phyloP scores from a whole-genome alignment of 1,140 invertebrate species.

The Lasaia peninsularis region DNA sequence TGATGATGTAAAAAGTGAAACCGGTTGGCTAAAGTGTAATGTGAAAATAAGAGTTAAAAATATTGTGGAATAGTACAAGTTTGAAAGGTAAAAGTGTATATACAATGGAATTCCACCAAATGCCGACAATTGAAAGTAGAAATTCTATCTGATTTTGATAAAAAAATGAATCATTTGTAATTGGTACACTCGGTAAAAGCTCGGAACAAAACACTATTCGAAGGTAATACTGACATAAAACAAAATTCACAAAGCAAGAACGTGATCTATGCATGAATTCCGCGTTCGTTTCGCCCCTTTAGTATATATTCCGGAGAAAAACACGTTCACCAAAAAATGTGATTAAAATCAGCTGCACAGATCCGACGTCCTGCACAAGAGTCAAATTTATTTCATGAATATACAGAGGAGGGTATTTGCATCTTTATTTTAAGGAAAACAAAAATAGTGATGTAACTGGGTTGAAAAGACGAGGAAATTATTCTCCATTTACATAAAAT shows the following conservation, averaged over 20 bases:
- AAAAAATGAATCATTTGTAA: too few relatives aligned
- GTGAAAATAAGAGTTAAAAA: too few relatives aligned
- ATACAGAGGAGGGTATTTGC: slow-evolving; percentile 2
- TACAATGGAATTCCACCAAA: too few relatives aligned
- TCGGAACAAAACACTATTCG: too few relatives aligned
- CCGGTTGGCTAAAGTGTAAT: too few relatives aligned
- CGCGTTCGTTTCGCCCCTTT: neutral
- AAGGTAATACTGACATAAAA: too few relatives aligned
- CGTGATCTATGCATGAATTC: neutral
- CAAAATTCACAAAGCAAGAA: neutral
- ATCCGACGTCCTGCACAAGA: neutral
- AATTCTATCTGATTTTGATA: too few relatives aligned
- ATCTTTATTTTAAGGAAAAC: slow-evolving; percentile 7
- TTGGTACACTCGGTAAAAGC: too few relatives aligned
- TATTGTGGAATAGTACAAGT: too few relatives aligned
- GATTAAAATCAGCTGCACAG: neutral
- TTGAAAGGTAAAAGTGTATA: too few relatives aligned
- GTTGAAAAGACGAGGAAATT: slow-evolving; percentile 10
- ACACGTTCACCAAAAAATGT: neutral
- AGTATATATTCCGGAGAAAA: neutral
- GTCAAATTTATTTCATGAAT: slow-evolving; percentile 10
- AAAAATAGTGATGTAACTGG: slow-evolving; percentile 10
- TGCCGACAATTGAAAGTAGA: too few relatives aligned
- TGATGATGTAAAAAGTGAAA: too few relatives aligned
- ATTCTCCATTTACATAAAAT: slow-evolving; percentile 11